Evolutionary conservation across 2,113 vertebrate genomes (phyloP), one percentile per base, ranked within the genome.

Genomic region (Pangasianodon hypophthalmus): DNA sequence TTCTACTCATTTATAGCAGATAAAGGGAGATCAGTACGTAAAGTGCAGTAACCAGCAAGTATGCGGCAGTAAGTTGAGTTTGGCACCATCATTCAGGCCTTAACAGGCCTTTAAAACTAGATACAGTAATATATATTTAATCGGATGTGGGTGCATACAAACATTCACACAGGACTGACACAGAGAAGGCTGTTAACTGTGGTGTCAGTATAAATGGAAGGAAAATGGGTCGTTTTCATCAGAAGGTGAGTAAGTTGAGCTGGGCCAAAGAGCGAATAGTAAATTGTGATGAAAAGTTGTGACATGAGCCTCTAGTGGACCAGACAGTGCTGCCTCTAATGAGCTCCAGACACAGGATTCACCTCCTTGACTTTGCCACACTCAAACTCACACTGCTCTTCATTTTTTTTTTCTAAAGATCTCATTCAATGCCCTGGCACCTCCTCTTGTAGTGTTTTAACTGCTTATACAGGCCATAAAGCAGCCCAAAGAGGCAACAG

Each of bases 241-340:
- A 73, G 32, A 73, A 37, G 16, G 16, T 75, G 71, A 75, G 67
- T 67, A 90, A 85, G 86, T 26, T 37, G 32, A 90, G 46, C 44
- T 18, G 0, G 46, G 46, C 6, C 13, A 58, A 62, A 75, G 73
- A 91, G 91, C 24, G 87, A 56, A 91, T 62, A 90, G 90, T 90
- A 82, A 87, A 92, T 50, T 60, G 89, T 86, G 93, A 93, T 93
- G 92, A 93, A 93, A 94, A 86, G 90, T n/a, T 92, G 90, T 88
- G 92, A 94, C 90, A 88, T 52, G 87, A 91, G 91, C 90, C 92
- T 81, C 52, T 5, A 77, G 71, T 8, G 8, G 37, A 58, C 0
- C 82, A 91, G 77, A 93, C 92, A 94, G 92, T 91, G 88, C 91
- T 83, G 37, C 58, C 84, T 89, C 88, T 94, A 83, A 94, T 93